phyloP scores from a whole-genome alignment of 37 sponge, comb jelly and placozoan species.

The Hexactinellida sp. region DNA sequence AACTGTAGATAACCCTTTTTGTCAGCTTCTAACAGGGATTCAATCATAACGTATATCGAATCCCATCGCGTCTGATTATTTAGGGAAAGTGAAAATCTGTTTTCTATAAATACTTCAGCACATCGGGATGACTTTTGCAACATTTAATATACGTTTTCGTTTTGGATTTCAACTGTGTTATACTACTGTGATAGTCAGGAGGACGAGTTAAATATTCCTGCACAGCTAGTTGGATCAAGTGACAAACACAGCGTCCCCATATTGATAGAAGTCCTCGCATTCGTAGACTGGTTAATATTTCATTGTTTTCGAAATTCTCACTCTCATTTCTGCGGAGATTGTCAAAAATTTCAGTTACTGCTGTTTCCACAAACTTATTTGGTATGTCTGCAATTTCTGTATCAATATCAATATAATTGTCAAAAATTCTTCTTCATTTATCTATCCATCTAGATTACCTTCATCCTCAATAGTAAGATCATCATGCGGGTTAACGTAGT shows the following conservation, averaged over 20 bases:
- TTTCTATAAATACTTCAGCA: conserved; percentile 2
- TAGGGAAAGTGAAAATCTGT: background rate
- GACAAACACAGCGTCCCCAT: conserved; percentile 1
- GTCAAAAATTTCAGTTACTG: background rate
- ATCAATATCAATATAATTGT: background rate
- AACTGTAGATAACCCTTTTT: background rate
- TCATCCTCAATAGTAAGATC: background rate
- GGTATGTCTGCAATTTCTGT: background rate
- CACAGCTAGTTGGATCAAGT: background rate
- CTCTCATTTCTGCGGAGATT: background rate
- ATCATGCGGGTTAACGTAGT: background rate
- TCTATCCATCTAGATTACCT: background rate
- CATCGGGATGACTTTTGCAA: background rate
- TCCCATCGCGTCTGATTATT: conserved; percentile 1
- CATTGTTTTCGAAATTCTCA: background rate
- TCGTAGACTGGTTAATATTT: background rate
- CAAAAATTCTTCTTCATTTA: background rate
- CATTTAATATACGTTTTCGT: background rate
- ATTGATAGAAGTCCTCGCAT: background rate
- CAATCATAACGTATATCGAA: background rate
- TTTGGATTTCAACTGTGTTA: background rate
- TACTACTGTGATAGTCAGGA: background rate
- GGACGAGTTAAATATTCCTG: background rate
- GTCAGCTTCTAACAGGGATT: background rate
- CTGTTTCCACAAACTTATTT: background rate